phyloP scores from a whole-genome alignment of 2,888 invertebrate genomes.

The Drosophila kuntzei region DNA sequence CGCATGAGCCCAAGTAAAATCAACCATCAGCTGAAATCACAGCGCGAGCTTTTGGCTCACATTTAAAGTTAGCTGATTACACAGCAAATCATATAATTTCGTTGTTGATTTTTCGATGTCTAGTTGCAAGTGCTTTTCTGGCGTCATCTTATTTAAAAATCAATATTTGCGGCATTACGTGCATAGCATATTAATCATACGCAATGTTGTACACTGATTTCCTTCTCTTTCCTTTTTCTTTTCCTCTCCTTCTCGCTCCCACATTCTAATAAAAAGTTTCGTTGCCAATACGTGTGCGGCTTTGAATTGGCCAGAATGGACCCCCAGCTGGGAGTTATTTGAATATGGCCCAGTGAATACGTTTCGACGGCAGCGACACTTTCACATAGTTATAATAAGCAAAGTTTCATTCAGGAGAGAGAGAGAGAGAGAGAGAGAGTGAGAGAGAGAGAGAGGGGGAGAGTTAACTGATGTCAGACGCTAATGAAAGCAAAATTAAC shows the following conservation, averaged over 20 bases:
- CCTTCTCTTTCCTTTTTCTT: conserved; percentile 40
- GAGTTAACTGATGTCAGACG: conserved; percentile 59
- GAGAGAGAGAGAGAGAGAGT: too few relatives aligned
- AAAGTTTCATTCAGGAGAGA: conserved; percentile 60
- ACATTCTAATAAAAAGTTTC: conserved; percentile 73
- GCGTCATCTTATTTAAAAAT: conserved; percentile 79
- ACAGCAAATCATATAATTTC: conserved; percentile 80
- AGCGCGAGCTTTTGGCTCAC: conserved; percentile 24
- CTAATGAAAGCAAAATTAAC: conserved; percentile 72
- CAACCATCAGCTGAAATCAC: conserved; percentile 58
- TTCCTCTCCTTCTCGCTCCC: neutral
- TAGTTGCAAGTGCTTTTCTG: conserved; percentile 45
- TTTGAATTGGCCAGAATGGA: conserved; percentile 30
- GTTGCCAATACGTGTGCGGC: conserved; percentile 72
- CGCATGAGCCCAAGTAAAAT: conserved; percentile 25
- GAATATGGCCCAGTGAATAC: conserved; percentile 56
- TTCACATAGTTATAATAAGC: conserved; percentile 74
- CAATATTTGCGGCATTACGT: conserved; percentile 74
- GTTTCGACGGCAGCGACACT: conserved; percentile 51
- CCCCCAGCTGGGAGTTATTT: conserved; percentile 53
- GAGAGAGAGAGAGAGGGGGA: too few relatives aligned
- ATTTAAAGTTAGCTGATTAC: conserved; percentile 79
- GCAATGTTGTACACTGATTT: conserved; percentile 67
- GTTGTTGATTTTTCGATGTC: conserved; percentile 66
- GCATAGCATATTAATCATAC: conserved; percentile 77